Evolutionary conservation across 92 coral and sea anemone genomes (phyloP).

Genomic region (Palythoa grandiflora): DNA sequence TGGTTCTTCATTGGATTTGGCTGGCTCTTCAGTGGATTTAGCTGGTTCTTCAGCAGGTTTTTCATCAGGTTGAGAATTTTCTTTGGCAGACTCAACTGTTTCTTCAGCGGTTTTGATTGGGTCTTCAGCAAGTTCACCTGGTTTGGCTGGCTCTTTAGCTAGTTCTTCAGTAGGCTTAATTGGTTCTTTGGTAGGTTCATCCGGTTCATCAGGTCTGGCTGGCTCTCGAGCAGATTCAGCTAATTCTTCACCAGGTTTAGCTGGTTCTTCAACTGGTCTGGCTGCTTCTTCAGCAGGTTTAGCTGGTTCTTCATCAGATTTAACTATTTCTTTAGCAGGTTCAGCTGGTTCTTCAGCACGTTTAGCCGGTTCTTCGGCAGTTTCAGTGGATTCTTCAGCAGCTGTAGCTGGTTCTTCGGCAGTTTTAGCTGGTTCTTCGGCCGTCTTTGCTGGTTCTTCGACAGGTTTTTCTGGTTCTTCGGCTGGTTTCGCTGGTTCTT

Average conservation of each 20-base stretch:
- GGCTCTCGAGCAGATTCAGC: neutral
- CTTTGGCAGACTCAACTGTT: neutral
- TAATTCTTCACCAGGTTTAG: neutral
- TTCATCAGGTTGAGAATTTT: neutral
- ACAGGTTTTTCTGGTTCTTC: neutral
- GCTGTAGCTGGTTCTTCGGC: slow-evolving; percentile 11
- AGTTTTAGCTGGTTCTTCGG: neutral
- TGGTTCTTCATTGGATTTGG: neutral
- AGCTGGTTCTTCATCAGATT: neutral
- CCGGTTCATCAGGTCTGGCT: neutral
- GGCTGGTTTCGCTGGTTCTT: neutral
- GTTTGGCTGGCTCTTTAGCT: neutral
- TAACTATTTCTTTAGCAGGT: slow-evolving; percentile 10
- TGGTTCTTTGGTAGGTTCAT: neutral
- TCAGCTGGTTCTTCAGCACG: slow-evolving; percentile 10
- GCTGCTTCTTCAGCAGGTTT: neutral
- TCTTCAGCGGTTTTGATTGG: slow-evolving; percentile 11
- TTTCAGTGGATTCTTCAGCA: slow-evolving; percentile 3
- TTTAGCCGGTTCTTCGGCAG: neutral
- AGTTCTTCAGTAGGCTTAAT: neutral
- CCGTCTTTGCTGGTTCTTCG: neutral
- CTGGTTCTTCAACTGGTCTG: slow-evolving; percentile 3
- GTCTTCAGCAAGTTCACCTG: neutral
- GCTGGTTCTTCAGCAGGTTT: slow-evolving; percentile 1
- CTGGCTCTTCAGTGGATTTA: neutral